Evolutionary conservation across 1,140 invertebrate genomes (phyloP), one percentile per base, ranked within the genome.

Genomic region (Eciton burchellii): DNA sequence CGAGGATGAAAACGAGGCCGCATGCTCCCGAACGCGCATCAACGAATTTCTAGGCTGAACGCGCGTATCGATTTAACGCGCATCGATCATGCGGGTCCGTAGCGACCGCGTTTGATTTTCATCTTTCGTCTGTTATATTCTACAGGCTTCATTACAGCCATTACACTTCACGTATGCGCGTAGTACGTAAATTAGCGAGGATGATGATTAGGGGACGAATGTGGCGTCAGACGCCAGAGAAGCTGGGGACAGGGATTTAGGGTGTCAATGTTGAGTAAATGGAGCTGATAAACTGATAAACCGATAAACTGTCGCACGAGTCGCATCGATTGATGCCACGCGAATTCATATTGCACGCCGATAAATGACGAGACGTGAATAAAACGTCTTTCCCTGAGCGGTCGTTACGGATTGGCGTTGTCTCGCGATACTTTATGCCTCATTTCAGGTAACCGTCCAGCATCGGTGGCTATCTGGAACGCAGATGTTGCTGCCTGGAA

Each of bases 1-100:
- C 84, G 54, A 86, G 84, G 76, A 87, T 79, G 76, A 70, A 68
- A 84, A 82, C 66, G 68, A 57, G 81, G 73, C 81, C 66, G 54
- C 21, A 12, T n/a, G n/a, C n/a, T 2, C 49, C 35, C 12, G 49
- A 79, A 52, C 8, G 54, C 68, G 41, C 57, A 8, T 54, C 73
- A 49, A 49, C 35, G 47, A 66, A 56, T 56, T 70, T 79, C 35
- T 56, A 66, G 16, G 21, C 12, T 45, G 35, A 57, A 26, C 6
- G 24, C 41, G 19, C 11, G 16, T 29, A 2, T 35, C 35, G 35
- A 19, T 9, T n/a, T 19, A 21, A 66, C 54, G n/a, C 52, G n/a
- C 14, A 26, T 62, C 29, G 19, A 19, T 63, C 19, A n/a, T n/a
- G n/a, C n/a, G n/a, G n/a, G n/a, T n/a, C n/a, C n/a, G n/a, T n/a